Evolutionary conservation across 2,888 invertebrate genomes (phyloP).

Genomic region (Dynastes hyllus): DNA sequence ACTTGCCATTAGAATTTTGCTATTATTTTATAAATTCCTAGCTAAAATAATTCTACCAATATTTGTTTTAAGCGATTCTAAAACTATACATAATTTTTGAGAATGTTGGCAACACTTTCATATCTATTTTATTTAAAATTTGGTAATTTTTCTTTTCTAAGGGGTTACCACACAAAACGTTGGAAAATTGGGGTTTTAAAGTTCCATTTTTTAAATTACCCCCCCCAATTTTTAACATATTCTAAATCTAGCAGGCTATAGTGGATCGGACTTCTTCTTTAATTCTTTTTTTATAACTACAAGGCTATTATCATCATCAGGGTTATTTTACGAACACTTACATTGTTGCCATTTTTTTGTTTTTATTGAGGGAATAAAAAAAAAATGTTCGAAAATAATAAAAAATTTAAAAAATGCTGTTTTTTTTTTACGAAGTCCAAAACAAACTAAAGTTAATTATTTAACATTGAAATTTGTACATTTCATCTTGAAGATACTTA

Average conservation of each 20-base stretch:
- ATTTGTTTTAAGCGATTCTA: no score
- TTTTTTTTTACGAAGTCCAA: background rate
- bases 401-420: background rate
- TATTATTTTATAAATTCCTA: no score
- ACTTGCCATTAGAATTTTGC: no score
- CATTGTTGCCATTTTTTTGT: background rate
- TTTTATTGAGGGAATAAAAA: background rate
- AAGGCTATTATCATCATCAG: background rate
- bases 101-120: no score
- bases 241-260: constrained; percentile 24
- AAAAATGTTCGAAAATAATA: background rate
- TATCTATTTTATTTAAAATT: background rate
- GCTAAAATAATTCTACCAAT: no score
- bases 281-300: background rate
- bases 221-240: no score
- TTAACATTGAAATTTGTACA: background rate
- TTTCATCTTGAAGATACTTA: background rate
- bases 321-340: background rate
- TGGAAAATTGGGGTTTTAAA: no score
- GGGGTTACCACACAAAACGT: constrained; percentile 12
- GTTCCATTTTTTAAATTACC: background rate
- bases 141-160: background rate
- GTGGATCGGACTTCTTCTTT: constrained; percentile 34
- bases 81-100: no score
- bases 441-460: background rate